Evolutionary conservation across 2,888 invertebrate genomes (phyloP).

Genomic region (Blomia tropicalis): DNA sequence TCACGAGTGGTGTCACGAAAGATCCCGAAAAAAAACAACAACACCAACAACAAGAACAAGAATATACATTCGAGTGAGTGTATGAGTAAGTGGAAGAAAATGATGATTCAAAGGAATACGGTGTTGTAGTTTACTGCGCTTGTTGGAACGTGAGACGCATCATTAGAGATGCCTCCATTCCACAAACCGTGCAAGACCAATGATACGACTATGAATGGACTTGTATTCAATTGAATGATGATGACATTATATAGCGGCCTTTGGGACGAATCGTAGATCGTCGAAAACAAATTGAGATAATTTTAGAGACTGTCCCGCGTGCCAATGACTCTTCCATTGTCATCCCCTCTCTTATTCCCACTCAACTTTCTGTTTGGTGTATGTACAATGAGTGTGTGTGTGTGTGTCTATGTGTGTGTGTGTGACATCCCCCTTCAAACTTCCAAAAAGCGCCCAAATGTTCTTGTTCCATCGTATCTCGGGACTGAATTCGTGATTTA

Average conservation of each 20-base stretch:
- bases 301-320: constrained; percentile 4
- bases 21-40: no score
- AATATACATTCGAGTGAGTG: no score
- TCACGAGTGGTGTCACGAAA: no score
- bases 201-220: background rate
- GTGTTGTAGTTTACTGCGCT: no score
- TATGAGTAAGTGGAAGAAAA: no score
- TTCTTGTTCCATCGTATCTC: no score
- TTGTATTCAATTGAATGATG: no score
- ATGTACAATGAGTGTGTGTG: background rate
- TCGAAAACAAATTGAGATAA: constrained; percentile 11
- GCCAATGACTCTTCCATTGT: background rate
- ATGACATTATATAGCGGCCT: background rate
- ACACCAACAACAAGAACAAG: no score
- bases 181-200: background rate
- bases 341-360: background rate
- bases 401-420: background rate
- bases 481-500: constrained; percentile 1
- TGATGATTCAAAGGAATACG: no score
- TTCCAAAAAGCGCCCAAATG: background rate
- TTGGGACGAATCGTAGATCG: background rate
- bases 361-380: background rate
- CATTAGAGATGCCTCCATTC: background rate
- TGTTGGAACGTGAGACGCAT: constrained; percentile 14
- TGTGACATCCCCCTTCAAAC: background rate